Base-by-base conservation (phyloP, 2,113 vertebrate genomes). In the Engraulis encrasicolus region DNA sequence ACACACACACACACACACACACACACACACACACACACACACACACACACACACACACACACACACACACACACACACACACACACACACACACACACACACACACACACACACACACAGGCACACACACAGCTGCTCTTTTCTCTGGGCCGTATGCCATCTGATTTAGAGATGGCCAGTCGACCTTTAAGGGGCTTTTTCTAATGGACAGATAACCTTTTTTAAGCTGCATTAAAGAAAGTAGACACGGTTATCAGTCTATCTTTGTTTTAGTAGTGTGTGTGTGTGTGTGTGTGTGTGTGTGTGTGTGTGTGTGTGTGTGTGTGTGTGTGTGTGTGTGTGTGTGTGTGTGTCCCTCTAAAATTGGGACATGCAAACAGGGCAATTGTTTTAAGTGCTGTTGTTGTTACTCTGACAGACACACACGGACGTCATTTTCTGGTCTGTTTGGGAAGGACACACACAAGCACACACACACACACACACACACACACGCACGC, bases 291-390 rank as follows among this genome's bases (percentile, higher is more conserved):
- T 20, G 0, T 61, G 12, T 66, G 4, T 36, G 12, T 36, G n/a
- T 31, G 20, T 23, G 58, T 31, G 1, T 1, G 1, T 20, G 6
- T 14, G 52, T 31, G 49, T n/a, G 23, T 6, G 31, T 20, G 7
- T 83, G 82, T 20, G 48, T 78, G 74, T 83, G 71, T 37, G 27
- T 27, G 15, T 40, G 40, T n/a, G n/a, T n/a, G n/a, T n/a, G n/a
- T n/a, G n/a, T n/a, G n/a, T n/a, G n/a, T n/a, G n/a, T n/a, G n/a
- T n/a, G n/a, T n/a, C n/a, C n/a, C n/a, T n/a, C n/a, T n/a, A n/a
- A n/a, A n/a, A n/a, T n/a, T n/a, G n/a, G n/a, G 49, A 34, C 61
- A 71, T 71, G 61, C 61, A 71, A 27, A 71, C 66, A 74, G 23
- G 58, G 23, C 31, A 27, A 66, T 66, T 66, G 58, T 66, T 66